Conservation (phyloP, 2,113 vertebrate species). For the Gymnarchus niloticus region DNA sequence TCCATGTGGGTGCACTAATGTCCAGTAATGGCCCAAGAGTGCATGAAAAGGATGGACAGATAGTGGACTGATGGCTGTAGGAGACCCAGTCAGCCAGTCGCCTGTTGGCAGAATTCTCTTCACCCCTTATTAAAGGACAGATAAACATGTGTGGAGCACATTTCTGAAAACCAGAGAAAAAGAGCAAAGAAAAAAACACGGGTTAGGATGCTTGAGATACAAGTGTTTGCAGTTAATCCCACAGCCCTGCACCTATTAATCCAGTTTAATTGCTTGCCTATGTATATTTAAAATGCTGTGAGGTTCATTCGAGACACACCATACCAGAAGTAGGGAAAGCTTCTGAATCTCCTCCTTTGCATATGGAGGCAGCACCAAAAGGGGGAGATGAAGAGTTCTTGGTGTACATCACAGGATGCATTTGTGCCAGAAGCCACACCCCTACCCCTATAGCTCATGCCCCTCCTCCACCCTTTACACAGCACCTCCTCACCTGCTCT, state of each 20-base stretch:
- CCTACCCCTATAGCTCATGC: slow-evolving; percentile 55
- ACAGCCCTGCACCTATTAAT: slow-evolving; percentile 49
- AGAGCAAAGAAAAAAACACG: slow-evolving; percentile 35
- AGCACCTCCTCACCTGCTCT: background rate
- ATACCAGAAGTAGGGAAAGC: slow-evolving; percentile 32
- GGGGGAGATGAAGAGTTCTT: too few species aligned
- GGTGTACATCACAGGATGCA: background rate
- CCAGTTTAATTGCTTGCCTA: slow-evolving; percentile 56
- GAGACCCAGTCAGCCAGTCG: slow-evolving; percentile 47
- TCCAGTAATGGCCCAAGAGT: slow-evolving; percentile 25
- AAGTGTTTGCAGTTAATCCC: slow-evolving; percentile 58
- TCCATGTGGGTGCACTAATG: slow-evolving; percentile 44
- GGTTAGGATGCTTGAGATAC: slow-evolving; percentile 48
- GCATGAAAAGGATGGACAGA: slow-evolving; percentile 43
- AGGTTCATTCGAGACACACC: slow-evolving; percentile 40
- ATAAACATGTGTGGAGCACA: slow-evolving; percentile 68
- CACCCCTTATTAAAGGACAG: slow-evolving; percentile 57
- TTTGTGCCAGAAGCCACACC: background rate
- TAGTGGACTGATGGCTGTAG: slow-evolving; percentile 51
- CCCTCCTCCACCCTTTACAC: slow-evolving; percentile 42
- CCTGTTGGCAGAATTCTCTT: slow-evolving; percentile 58
- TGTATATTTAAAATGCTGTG: slow-evolving; percentile 48
- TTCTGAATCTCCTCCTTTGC: slow-evolving; percentile 38
- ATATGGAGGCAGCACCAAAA: background rate
- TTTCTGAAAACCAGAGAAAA: slow-evolving; percentile 49